Conservation (phyloP, 2,888 invertebrate species). For the Tiphia femorata region DNA sequence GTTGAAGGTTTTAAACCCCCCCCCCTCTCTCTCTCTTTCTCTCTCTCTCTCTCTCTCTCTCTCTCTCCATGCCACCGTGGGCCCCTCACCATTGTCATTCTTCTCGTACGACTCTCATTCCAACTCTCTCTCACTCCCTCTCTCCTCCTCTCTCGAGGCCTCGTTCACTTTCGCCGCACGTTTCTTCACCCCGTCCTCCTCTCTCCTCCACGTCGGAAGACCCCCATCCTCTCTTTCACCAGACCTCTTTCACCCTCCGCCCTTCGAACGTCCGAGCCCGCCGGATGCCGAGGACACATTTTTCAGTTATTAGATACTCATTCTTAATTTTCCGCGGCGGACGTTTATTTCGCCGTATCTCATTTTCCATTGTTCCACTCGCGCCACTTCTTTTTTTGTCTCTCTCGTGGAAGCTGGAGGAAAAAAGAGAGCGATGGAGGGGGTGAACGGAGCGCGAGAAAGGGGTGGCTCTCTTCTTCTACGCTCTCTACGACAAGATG, state of each 20-base stretch:
- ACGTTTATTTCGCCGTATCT: slow-evolving; percentile 36
- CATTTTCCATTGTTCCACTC: slow-evolving; percentile 27
- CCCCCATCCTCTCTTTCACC: neutral
- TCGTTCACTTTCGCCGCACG: slow-evolving; percentile 48
- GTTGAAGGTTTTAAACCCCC: slow-evolving; percentile 57
- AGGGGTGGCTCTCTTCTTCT: too few species aligned
- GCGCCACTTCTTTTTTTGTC: slow-evolving; percentile 17
- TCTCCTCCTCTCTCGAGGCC: slow-evolving; percentile 21
- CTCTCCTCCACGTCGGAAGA: neutral
- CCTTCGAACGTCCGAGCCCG: slow-evolving; percentile 1
- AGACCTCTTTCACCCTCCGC: too few species aligned
- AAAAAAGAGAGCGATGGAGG: too few species aligned
- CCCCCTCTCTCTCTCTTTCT: too few species aligned
- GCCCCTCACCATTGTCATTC: slow-evolving; percentile 56
- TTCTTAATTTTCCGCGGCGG: slow-evolving; percentile 48
- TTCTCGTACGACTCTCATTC: slow-evolving; percentile 48
- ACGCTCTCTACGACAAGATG: too few species aligned
- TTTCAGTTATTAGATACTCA: slow-evolving; percentile 58
- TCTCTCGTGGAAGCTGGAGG: neutral
- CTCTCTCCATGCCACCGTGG: slow-evolving; percentile 43
- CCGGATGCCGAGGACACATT: slow-evolving; percentile 47
- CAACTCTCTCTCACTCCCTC: slow-evolving; percentile 32
- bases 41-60: slow-evolving; percentile 28
- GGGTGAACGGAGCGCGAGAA: too few species aligned
- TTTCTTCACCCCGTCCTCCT: slow-evolving; percentile 18